Base-by-base conservation (phyloP, 2,888 invertebrate genomes). In the Diloba caeruleocephala region DNA sequence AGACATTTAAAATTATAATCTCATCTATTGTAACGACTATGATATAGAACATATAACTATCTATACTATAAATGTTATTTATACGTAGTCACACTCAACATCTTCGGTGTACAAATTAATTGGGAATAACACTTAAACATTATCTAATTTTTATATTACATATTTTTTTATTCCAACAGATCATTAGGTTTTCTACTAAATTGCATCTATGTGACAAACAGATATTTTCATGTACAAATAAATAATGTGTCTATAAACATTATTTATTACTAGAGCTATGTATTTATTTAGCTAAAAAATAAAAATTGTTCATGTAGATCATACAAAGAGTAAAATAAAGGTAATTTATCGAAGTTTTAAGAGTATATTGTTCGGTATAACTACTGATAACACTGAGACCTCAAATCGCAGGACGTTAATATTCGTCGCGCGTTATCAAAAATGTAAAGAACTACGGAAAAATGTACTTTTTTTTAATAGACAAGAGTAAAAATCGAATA, bases 121-220 rank as follows among this genome's bases (percentile, higher is more conserved):
- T 71, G 71, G 87, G 85, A 85, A 78, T 88, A 92, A 91, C 92
- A 90, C 88, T 91, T 91, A 82, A 67, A 62, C 37, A 41, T 59
- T 77, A 81, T 78, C 70, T 71, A 73, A 37, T 58, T 43, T n/a
- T 55, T 84, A 76, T 81, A 86, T 81, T 80, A 84, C 81, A 75
- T 36, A 17, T 60, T 63, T 42, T 62, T 73, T 53, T 56, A 55
- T 42, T 36, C 78, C 85, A 89, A 89, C 90, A 89, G 85, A 89
- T 87, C 84, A 66, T 79, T 83, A 76, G 54, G 76, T 66, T 71
- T 32, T 66, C 86, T 88, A 88, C 77, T 70, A 80, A 78, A 67
- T 69, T 71, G 68, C 77, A 76, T 73, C 80, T 81, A 78, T 76
- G 74, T 57, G 77, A 76, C 77, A 78, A 81, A 83, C 77, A 77